A percentile compares a stretch with the other conserved stretches of the same genome.
phyloP scores from a whole-genome alignment of 2,888 invertebrate genomes.

The Acrobasis consociella region DNA sequence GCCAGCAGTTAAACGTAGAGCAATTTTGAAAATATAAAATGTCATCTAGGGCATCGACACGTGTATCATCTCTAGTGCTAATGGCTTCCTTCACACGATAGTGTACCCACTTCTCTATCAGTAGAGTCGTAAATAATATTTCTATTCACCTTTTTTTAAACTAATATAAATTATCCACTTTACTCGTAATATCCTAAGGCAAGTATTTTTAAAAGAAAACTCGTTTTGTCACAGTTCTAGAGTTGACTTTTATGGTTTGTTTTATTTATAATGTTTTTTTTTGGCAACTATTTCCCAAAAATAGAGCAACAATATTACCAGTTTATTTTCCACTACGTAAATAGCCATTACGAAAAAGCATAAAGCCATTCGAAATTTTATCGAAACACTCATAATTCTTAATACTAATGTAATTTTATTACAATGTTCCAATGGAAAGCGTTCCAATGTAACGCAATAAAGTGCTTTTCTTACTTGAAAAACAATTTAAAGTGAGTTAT shows the following conservation, averaged over 20 bases:
- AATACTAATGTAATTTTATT: conserved; percentile 59
- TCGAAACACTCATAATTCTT: conserved; percentile 56
- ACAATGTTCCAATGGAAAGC: conserved; percentile 61
- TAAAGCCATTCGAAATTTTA: conserved; percentile 47
- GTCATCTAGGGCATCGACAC: too few species aligned
- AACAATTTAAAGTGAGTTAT: conserved; percentile 80
- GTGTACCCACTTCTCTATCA: too few species aligned
- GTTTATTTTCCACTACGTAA: conserved; percentile 48
- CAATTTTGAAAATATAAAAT: too few species aligned
- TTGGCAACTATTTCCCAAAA: neutral
- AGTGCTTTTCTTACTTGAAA: conserved; percentile 61
- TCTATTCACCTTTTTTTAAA: too few species aligned
- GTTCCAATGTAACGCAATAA: conserved; percentile 68
- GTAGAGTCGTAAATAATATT: too few species aligned
- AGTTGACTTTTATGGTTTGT: too few species aligned
- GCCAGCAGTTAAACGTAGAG: too few species aligned
- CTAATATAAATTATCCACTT: too few species aligned
- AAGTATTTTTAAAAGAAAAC: neutral
- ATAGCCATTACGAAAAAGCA: conserved; percentile 57
- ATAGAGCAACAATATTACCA: conserved; percentile 38
- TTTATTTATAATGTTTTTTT: neutral
- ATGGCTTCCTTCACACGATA: too few species aligned
- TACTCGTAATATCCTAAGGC: too few species aligned
- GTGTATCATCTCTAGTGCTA: too few species aligned
- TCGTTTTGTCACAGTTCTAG: too few species aligned